Evolutionary conservation across 2,797 vertebrate genomes (phyloP).

Genomic region (Centroberyx gerrardi): DNA sequence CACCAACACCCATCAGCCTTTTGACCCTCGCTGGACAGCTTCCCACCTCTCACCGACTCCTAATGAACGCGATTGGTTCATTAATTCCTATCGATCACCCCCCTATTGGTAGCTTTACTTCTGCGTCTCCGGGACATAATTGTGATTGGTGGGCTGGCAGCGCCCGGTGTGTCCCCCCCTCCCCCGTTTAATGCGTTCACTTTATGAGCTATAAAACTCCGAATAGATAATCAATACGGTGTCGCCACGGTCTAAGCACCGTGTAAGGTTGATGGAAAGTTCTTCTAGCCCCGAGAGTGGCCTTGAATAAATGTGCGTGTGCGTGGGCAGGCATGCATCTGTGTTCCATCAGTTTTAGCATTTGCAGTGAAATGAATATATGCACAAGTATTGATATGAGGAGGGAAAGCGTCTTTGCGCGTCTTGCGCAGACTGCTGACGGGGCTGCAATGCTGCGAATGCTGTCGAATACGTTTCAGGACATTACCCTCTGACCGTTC

Average conservation of each 20-base stretch:
- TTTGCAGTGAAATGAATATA: neutral
- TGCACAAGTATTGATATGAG: slow-evolving; percentile 34
- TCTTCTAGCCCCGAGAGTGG: slow-evolving; percentile 11
- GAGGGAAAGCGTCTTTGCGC: neutral
- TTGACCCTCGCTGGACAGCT: slow-evolving; percentile 20
- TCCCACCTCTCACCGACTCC: slow-evolving; percentile 16
- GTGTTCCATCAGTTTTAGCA: slow-evolving; percentile 23
- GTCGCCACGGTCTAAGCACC: slow-evolving; percentile 29
- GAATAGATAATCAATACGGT: slow-evolving; percentile 73
- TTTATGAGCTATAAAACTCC: slow-evolving; percentile 77
- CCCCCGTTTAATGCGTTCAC: slow-evolving; percentile 57
- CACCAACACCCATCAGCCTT: neutral
- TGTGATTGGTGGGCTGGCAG: slow-evolving; percentile 64
- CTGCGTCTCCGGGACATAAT: slow-evolving; percentile 53
- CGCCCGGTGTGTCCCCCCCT: slow-evolving; percentile 18
- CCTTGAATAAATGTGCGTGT: slow-evolving; percentile 41
- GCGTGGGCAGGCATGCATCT: slow-evolving; percentile 21
- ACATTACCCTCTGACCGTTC: slow-evolving; percentile 2
- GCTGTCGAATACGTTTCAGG: neutral
- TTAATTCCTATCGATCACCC: slow-evolving; percentile 44
- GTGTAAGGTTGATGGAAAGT: slow-evolving; percentile 38
- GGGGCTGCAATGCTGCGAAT: neutral
- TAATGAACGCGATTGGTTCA: slow-evolving; percentile 33
- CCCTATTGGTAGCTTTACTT: slow-evolving; percentile 30
- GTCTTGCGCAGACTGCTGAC: slow-evolving; percentile 35